Base-by-base conservation (phyloP, 1,140 invertebrate species). In the Archivesica marissinica region DNA sequence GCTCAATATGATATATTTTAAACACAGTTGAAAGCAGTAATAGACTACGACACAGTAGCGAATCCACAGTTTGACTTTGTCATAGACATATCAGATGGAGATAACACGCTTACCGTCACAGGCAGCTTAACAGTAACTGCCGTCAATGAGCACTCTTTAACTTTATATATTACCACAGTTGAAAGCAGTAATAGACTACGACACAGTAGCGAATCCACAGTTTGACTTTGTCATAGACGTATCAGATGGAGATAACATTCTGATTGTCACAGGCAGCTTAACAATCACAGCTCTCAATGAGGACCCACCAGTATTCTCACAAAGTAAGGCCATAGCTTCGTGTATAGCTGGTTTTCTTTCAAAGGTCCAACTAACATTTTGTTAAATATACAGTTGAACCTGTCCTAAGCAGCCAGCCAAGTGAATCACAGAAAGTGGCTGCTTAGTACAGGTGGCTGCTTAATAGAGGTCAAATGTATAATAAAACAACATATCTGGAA, bases 21-120 rank as follows among this genome's bases (percentile, higher is more conserved):
- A n/a, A n/a, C n/a, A n/a, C 56, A 82, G 56, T 35, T 91, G 77
- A 82, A 64, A 20, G 50, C 81, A 30, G 56, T 41, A 4, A 23
- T 91, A 17, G 88, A 90, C 59, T 92, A 87, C 52, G 91, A 90
- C 50, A 90, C 66, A 0, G 85, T 89, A 17, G 56, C 78, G 23
- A n/a, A 30, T 33, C 79, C 74, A 23, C 64, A 77, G 56, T 91
- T 91, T 84, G 81, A 78, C 44, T 44, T 92, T 13, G 82, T 75
- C 9, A 75, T 92, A 41, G 78, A 82, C 17, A 87, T 90, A 15
- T 89, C 85, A 0, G 91, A 92, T 72, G 75, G 76, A 17, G 78
- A 70, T 9, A 86, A 89, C 59, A 81, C 54, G 0, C 44, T 89
- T 11, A 23, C 84, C 25, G 85, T 91, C 0, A 28, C 35, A 0